phyloP scores from a whole-genome alignment of 2,113 vertebrate species.

The Sinocyclocheilus grahami region DNA sequence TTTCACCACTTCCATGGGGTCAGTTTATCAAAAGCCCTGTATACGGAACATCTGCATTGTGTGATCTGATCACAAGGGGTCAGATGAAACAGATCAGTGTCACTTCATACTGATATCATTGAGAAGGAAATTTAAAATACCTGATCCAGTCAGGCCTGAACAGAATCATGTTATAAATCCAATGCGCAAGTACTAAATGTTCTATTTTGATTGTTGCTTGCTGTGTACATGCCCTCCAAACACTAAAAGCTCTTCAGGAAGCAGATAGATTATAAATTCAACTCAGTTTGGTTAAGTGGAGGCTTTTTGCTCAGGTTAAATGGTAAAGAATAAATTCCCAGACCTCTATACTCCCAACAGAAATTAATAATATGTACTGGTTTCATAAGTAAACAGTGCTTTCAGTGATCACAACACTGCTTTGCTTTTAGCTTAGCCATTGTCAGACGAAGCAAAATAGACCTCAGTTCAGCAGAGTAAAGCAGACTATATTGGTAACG shows the following conservation, averaged over 20 bases:
- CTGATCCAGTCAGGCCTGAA: not conserved
- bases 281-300: not conserved
- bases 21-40: not conserved
- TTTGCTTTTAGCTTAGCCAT: not conserved
- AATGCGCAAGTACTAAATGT: not conserved
- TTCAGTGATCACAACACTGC: not conserved
- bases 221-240: conserved; percentile 7
- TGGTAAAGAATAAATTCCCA: not conserved
- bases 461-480: no score
- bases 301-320: not conserved
- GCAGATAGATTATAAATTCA: not conserved
- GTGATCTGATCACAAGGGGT: not conserved
- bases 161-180: not conserved
- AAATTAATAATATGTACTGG: not conserved
- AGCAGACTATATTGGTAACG: not conserved
- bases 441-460: not conserved
- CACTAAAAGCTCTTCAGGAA: not conserved
- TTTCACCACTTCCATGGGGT: not conserved
- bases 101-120: not conserved
- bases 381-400: not conserved
- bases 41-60: not conserved
- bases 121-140: not conserved
- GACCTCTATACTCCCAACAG: not conserved
- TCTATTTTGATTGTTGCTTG: not conserved
- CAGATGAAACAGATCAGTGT: not conserved